Base-by-base conservation (phyloP, 92 coral and sea anemone species). In the Parazoanthus atlanticus region DNA sequence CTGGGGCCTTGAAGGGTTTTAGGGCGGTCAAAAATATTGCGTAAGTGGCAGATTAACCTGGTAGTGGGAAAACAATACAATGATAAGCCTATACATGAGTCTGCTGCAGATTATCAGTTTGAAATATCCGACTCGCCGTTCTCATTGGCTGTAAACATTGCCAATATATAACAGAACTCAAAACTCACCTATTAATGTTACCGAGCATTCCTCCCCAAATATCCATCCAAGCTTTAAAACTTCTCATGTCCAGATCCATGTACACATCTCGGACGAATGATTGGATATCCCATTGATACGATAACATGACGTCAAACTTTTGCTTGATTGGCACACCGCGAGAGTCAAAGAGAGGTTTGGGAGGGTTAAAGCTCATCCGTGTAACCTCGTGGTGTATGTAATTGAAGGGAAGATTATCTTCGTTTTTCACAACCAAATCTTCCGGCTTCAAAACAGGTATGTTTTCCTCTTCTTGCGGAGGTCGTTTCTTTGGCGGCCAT, bases 121-220 rank as follows among this genome's bases (percentile, higher is more conserved):
- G 23, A 56, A 56, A 56, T 56, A 56, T 43, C 49, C 5, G 49
- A 43, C 49, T 43, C 1, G 11, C 49, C 49, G 49, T 43, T 43
- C 49, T 43, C 49, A 43, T 43, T 5, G 49, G 49, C 49, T 43
- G 49, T 5, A 43, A 28, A 71, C 15, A 7, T 71, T 12, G 31
- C 15, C 1, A 71, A 29, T 70, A 29, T 73, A 19, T 8, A 8
- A 2, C 1, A 36, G 19, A 8, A 31, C 23, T 15, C 43, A 76
- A 41, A 78, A 61, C 67, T 38, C 26, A 70, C 87, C 87, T 84
- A 85, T 94, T 92, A 72, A 94, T 94, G 74, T 94, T 94, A 6
- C 97, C 97, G 46, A 90, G 95, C 97, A 94, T 94, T 17, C 97
- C 97, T 2, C 97, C 97, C 97, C 97, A 94, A 32, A 94, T 88